Conservation (phyloP, 2,797 vertebrate genomes). For the Clarias pachynema region DNA sequence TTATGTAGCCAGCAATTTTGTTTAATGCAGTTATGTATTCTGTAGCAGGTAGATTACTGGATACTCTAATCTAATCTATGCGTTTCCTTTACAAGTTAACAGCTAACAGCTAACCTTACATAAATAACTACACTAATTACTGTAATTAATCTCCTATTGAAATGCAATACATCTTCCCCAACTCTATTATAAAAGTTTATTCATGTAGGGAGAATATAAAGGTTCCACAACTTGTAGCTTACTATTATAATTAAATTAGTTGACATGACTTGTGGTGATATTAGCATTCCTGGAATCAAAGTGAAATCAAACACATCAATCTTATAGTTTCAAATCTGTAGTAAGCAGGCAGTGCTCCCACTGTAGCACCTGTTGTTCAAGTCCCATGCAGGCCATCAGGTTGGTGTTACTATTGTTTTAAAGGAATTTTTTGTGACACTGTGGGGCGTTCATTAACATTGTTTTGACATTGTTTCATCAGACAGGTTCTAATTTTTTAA, state of each 20-base stretch:
- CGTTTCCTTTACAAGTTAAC: neutral
- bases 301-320: neutral
- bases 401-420: no score
- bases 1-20: neutral
- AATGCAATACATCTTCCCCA: neutral
- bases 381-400: no score
- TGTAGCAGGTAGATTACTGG: neutral
- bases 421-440: no score
- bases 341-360: no score
- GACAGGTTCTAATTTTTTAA: neutral
- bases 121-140: no score
- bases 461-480: no score
- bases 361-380: no score
- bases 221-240: neutral
- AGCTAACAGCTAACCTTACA: neutral
- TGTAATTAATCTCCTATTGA: no score
- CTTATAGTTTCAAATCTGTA: neutral
- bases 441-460: no score
- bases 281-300: neutral
- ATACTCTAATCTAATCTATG: no score
- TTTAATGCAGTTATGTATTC: neutral
- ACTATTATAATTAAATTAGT: neutral
- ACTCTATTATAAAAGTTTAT: neutral
- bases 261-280: neutral
- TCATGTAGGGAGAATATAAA: neutral